Evolutionary conservation across 2,113 vertebrate genomes (phyloP), one percentile per base, ranked within the genome.

Genomic region (Etheostoma cragini): DNA sequence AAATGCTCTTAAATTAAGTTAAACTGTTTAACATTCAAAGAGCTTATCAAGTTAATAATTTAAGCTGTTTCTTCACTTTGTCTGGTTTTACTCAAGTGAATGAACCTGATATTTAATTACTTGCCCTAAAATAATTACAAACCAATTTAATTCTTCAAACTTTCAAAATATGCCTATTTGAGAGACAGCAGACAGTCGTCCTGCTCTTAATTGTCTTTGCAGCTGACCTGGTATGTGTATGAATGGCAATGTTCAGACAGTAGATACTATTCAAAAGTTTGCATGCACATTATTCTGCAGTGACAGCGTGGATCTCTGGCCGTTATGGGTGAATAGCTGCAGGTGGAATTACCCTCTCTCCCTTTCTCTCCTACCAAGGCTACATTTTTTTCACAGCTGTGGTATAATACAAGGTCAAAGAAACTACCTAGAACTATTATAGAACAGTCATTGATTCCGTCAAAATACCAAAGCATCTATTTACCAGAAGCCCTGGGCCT

Each of bases 351-450:
- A 84, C 75, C 77, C 78, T 63, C 77, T 82, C 70, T 83, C 65
- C 33, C 60, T 63, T 66, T 73, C 72, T 70, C 69, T 83, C 77
- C 75, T 30, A 61, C 71, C 21, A 54, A 62, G 67, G 88, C 70
- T 80, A 86, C 79, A 86, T 30, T 42, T 83, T 90, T 85, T 90
- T 86, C 83, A 87, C 50, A 57, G 68, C 68, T 75, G 45, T 11
- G n/a, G 1, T 26, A 22, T 53, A 42, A 19, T 80, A 89, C 92
- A 93, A 92, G 92, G 92, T 92, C 90, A 91, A 85, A 84, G 78
- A 79, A 83, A 79, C 66, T 81, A 87, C 64, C 63, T 35, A 50
- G 72, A 72, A 80, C 90, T n/a, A n/a, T n/a, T n/a, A n/a, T n/a
- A n/a, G n/a, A 84, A 54, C 47, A 52, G 45, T 61, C 22, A 72